These are phyloP conservation scores for Coelopa pilipes DNA, from an alignment of 2,888 invertebrate genomes.

Conservation along the genomic window DNA sequence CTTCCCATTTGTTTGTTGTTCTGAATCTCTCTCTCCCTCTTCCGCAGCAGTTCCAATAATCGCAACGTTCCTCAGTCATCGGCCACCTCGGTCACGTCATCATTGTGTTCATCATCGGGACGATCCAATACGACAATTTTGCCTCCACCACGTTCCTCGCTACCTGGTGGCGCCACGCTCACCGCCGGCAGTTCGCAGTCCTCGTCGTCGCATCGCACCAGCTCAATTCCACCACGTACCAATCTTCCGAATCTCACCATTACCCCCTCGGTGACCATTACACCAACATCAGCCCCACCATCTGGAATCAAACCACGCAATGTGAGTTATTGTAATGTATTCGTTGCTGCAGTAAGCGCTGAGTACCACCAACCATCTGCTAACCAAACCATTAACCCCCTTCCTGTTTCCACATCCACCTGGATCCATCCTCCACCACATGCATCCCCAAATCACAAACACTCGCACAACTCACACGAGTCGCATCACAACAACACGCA, in stretches of 20 bases:
- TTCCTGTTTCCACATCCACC: not conserved
- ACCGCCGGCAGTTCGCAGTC: constrained; percentile 69
- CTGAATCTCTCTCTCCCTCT: not conserved
- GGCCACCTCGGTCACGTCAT: constrained; percentile 47
- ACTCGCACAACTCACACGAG: constrained; percentile 4
- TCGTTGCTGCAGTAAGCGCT: constrained; percentile 65
- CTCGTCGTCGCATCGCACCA: constrained; percentile 56
- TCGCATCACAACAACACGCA: constrained; percentile 42
- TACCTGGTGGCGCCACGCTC: constrained; percentile 74
- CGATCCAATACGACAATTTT: constrained; percentile 55
- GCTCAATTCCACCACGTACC: constrained; percentile 62
- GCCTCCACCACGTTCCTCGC: constrained; percentile 66
- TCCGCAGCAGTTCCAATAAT: constrained; percentile 14
- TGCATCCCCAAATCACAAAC: constrained; percentile 2
- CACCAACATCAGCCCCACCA: constrained; percentile 78
- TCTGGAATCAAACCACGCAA: constrained; percentile 67
- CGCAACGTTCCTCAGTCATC: constrained; percentile 25
- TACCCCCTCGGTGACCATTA: constrained; percentile 80
- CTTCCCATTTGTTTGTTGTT: no score
- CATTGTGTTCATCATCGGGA: constrained; percentile 53
- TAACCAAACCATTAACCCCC: constrained; percentile 4
- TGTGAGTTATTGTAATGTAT: constrained; percentile 68
- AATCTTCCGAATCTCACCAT: constrained; percentile 69
- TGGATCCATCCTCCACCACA: not conserved
- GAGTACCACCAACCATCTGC: constrained; percentile 35